phyloP scores from a whole-genome alignment of 2,113 vertebrate species.

The Elachura formosa region DNA sequence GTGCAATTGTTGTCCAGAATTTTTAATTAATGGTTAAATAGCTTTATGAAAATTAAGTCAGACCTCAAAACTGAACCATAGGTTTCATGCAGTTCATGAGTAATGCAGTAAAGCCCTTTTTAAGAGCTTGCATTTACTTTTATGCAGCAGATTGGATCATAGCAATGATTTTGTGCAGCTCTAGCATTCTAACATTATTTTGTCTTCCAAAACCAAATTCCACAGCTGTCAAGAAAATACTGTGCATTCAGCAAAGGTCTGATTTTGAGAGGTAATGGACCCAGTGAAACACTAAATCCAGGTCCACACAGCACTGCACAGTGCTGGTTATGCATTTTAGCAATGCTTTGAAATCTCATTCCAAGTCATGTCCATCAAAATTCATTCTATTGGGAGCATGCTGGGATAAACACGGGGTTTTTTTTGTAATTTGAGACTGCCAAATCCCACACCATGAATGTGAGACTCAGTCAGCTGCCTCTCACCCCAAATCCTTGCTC shows the following conservation, averaged over 20 bases:
- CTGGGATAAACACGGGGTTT: neutral
- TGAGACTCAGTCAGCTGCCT: neutral
- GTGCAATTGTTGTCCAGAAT: neutral
- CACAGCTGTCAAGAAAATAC: neutral
- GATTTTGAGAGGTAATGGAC: neutral
- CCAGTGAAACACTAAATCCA: neutral
- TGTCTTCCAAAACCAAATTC: neutral
- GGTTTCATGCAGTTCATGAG: neutral
- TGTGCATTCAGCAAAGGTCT: neutral
- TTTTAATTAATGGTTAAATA: neutral
- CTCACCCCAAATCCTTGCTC: neutral
- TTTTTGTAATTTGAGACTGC: neutral
- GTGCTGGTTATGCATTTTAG: neutral
- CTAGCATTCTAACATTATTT: neutral
- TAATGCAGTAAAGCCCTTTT: neutral
- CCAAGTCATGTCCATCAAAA: neutral
- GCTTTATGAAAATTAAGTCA: neutral
- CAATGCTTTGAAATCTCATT: neutral
- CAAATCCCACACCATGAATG: fast-evolving
- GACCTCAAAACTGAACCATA: neutral
- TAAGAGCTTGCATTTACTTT: neutral
- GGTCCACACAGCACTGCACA: neutral
- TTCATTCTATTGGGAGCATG: neutral
- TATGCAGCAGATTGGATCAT: neutral
- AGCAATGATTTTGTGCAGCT: neutral